Evolutionary conservation across 2,888 invertebrate species (phyloP).

Genomic region (Lycophotia porphyrea): DNA sequence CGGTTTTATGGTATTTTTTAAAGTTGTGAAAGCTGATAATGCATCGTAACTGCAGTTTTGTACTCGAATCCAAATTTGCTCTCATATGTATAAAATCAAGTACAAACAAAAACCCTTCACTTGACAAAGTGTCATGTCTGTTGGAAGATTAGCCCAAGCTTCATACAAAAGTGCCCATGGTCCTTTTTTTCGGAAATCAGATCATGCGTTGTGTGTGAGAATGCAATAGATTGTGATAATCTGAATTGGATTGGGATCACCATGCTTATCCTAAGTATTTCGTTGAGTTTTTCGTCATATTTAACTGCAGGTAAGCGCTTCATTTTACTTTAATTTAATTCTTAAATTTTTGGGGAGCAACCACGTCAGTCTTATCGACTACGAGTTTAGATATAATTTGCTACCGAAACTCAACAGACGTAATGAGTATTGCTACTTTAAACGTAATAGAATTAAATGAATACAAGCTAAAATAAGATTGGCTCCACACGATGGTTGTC

Average conservation of each 20-base stretch:
- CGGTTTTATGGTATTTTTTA: too few relatives aligned
- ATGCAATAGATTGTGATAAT: not conserved
- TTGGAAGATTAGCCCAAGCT: too few relatives aligned
- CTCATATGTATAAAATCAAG: too few relatives aligned
- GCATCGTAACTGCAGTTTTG: not conserved
- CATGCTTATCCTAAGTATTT: slow-evolving; percentile 24
- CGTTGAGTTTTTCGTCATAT: slow-evolving; percentile 8
- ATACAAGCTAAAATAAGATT: not conserved
- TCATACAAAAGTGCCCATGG: not conserved
- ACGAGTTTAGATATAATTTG: not conserved
- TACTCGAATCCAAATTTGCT: not conserved
- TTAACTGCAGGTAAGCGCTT: slow-evolving; percentile 25
- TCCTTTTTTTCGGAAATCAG: not conserved
- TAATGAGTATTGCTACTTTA: not conserved
- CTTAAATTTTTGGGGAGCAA: not conserved
- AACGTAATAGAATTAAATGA: not conserved
- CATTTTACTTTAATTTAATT: not conserved
- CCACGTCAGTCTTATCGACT: not conserved
- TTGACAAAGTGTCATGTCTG: too few relatives aligned
- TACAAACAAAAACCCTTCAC: too few relatives aligned
- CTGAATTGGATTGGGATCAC: not conserved
- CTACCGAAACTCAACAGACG: not conserved
- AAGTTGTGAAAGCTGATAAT: not conserved
- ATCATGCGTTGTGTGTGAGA: not conserved
- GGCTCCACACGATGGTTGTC: too few relatives aligned